A percentile compares a stretch with the other conserved stretches of the same genome.
phyloP scores from a whole-genome alignment of 2,888 invertebrate genomes.

The Neoaliturus tenellus region DNA sequence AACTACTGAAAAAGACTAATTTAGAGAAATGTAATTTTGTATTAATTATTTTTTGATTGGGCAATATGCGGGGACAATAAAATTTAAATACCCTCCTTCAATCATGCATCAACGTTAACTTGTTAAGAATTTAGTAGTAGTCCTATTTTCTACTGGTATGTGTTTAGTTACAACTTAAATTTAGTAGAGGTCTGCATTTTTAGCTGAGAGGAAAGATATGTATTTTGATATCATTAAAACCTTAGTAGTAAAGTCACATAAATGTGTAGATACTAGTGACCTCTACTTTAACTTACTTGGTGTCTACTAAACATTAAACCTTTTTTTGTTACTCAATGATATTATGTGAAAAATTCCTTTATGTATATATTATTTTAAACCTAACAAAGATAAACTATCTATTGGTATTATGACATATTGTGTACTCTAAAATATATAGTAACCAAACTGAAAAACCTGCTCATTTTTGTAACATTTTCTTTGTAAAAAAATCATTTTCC shows the following conservation, averaged over 20 bases:
- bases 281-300: conserved; percentile 8
- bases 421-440: background rate
- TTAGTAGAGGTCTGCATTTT: conserved; percentile 3
- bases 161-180: background rate
- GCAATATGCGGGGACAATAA: conserved; percentile 15
- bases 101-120: background rate
- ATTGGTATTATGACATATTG: background rate
- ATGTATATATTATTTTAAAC: background rate
- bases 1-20: background rate
- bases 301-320: conserved; percentile 28
- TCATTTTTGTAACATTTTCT: conserved; percentile 46
- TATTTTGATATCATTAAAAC: conserved; percentile 42
- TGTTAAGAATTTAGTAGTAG: background rate
- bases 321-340: background rate
- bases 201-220: conserved; percentile 13
- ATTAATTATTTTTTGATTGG: background rate
- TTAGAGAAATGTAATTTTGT: background rate
- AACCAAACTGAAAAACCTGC: background rate
- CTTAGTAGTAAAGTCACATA: conserved; percentile 16
- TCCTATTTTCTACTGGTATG: background rate
- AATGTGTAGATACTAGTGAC: conserved; percentile 15
- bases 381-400: no score
- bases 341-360: background rate
- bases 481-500: conserved; percentile 24
- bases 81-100: background rate